Percentiles rank a stretch among this genome's conserved stretches.
phyloP scores from a whole-genome alignment of 92 coral and sea anemone species.

The Heteractis magnifica region DNA sequence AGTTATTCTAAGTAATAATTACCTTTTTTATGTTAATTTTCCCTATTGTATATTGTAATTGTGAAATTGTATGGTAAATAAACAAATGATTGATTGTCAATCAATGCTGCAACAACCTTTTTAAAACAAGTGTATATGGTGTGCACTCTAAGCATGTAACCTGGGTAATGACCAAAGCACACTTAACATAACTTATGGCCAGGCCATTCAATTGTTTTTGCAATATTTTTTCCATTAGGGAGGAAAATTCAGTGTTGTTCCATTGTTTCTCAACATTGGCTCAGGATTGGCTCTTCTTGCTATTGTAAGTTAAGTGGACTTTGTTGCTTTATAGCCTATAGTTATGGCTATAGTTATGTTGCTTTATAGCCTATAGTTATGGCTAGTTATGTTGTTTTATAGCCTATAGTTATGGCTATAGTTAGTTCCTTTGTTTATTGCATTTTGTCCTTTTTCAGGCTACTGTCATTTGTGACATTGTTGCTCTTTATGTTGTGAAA shows the following conservation, averaged over 20 bases:
- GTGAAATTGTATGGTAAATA: too few relatives aligned
- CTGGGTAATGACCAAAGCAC: too few relatives aligned
- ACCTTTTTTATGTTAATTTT: too few relatives aligned
- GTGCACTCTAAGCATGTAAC: too few relatives aligned
- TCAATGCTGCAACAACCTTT: too few relatives aligned
- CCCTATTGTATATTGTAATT: too few relatives aligned
- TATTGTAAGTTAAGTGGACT: slow-evolving; percentile 57
- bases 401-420: neutral
- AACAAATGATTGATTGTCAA: too few relatives aligned
- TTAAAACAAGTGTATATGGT: too few relatives aligned
- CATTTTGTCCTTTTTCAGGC: slow-evolving; percentile 52
- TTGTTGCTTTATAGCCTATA: neutral
- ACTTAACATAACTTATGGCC: too few relatives aligned
- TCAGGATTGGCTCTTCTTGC: slow-evolving; percentile 88
- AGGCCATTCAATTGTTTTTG: neutral
- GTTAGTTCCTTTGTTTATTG: neutral
- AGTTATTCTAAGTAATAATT: too few relatives aligned
- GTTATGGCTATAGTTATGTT: neutral
- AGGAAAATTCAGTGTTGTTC: slow-evolving; percentile 86
- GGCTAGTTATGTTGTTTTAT: neutral
- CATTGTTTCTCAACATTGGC: slow-evolving; percentile 83
- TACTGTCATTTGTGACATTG: slow-evolving; percentile 80
- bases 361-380: neutral
- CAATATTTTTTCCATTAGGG: slow-evolving; percentile 44
- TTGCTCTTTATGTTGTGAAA: slow-evolving; percentile 69